Percentiles rank a stretch among this genome's conserved stretches.
phyloP scores from a whole-genome alignment of 2,888 invertebrate genomes.

The Eumerus sabulonum region DNA sequence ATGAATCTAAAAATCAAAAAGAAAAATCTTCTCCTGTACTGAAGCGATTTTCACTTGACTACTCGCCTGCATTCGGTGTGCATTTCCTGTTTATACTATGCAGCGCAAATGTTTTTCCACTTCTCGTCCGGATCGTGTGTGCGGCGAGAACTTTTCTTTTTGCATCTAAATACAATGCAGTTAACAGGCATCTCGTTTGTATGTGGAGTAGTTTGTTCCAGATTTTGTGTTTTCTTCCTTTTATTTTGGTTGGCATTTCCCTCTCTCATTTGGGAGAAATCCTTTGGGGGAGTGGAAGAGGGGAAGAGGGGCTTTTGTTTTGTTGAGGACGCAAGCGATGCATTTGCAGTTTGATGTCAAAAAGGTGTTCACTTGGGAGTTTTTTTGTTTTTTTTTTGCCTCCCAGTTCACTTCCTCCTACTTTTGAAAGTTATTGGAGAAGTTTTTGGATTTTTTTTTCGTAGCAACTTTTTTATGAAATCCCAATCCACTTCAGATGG shows the following conservation, averaged over 20 bases:
- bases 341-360: not conserved
- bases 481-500: no score
- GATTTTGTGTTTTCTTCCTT: not conserved
- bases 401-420: no score
- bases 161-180: constrained; percentile 22
- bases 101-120: constrained; percentile 31
- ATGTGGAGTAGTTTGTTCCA: constrained; percentile 14
- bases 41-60: constrained; percentile 57
- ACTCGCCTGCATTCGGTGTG: constrained; percentile 48
- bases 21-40: constrained; percentile 16
- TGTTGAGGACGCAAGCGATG: not conserved
- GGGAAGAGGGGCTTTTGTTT: not conserved
- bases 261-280: no score
- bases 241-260: no score
- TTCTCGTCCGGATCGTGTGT: constrained; percentile 27
- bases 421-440: no score
- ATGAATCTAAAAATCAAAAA: constrained; percentile 24
- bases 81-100: constrained; percentile 54
- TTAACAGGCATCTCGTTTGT: constrained; percentile 29
- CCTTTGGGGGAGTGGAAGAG: no score
- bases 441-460: no score
- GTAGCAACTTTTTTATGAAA: no score
- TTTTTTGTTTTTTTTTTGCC: no score
- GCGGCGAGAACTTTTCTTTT: constrained; percentile 5
- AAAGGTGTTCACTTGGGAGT: not conserved